Evolutionary conservation across 2,888 invertebrate genomes (phyloP), one percentile per base, ranked within the genome.

Genomic region (Andrena bicolor): DNA sequence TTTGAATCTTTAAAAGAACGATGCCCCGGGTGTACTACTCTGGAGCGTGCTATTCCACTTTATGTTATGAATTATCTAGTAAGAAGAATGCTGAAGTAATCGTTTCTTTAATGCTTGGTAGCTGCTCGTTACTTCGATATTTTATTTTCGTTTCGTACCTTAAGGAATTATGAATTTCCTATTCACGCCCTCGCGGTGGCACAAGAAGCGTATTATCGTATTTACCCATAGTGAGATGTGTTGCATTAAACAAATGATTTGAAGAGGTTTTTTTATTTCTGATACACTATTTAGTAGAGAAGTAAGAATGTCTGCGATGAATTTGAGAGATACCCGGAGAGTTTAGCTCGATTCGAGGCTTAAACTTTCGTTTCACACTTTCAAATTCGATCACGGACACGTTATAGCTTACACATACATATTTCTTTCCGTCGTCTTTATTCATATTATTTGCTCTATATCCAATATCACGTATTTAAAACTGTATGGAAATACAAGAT

Each of bases 71-170:
- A 80, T 82, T 82, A 82, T 60, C 63, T 86, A 66, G 66, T 83
- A 83, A 41, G 16, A 86, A 84, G 83, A 88, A 82, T 86, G 83
- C 79, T 69, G 53, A 85, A 72, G 77, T 86, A 85, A 80, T 84
- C 35, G 64, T 88, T 86, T 85, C 63, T 84, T 85, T 80, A 78
- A 88, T 92, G 92, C 91, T 92, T 92, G 91, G 91, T 92, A 93
- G 91, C 84, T 92, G 93, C 91, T 92, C 90, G 91, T 88, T 82
- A 87, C 77, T 88, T 83, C 66, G 64, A 64, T 72, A 73, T 76
- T 86, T 79, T 65, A 20, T 49, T 35, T 23, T 23, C 56, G 32
- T 66, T n/a, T 75, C 61, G 41, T 70, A 70, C 79, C 78, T 73
- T 13, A 35, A 74, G 69, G 61, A 70, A 69, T 66, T 82, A 81